Evolutionary conservation across 2,113 vertebrate species (phyloP).

Genomic region (Tragelaphus buxtoni): DNA sequence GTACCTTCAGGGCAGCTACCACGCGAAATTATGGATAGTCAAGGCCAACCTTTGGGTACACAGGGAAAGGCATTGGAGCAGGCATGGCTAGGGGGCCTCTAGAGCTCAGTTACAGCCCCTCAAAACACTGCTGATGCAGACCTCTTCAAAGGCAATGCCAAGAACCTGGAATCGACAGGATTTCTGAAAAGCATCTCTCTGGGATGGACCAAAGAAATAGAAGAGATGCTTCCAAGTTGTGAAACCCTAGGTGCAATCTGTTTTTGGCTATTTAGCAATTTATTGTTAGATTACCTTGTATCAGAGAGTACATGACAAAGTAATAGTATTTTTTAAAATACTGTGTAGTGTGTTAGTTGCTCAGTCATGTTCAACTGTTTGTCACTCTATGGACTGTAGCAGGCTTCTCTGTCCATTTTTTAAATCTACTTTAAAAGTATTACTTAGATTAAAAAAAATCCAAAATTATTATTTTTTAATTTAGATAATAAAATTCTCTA

Average conservation of each 20-base stretch:
- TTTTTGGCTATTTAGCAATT: background rate
- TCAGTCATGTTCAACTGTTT: background rate
- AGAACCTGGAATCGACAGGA: background rate
- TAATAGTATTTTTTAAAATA: background rate
- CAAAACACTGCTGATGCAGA: too few species aligned
- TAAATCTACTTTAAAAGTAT: background rate
- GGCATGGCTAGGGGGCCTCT: background rate
- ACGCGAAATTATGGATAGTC: background rate
- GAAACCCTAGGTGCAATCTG: background rate
- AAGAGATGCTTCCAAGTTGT: background rate
- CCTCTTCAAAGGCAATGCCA: background rate
- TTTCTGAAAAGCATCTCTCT: background rate
- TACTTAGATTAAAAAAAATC: background rate
- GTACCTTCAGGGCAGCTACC: background rate
- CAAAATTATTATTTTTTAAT: background rate
- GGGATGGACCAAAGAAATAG: background rate
- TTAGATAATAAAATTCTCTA: background rate
- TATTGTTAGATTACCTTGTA: background rate
- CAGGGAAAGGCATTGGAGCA: rapidly evolving
- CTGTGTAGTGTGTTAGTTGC: background rate
- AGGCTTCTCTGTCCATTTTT: background rate
- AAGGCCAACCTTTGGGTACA: background rate
- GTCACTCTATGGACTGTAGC: background rate
- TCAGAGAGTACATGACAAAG: background rate
- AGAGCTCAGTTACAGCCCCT: background rate